Evolutionary conservation across 2,888 invertebrate genomes (phyloP).

Genomic region (Sphaeridia pumilis): DNA sequence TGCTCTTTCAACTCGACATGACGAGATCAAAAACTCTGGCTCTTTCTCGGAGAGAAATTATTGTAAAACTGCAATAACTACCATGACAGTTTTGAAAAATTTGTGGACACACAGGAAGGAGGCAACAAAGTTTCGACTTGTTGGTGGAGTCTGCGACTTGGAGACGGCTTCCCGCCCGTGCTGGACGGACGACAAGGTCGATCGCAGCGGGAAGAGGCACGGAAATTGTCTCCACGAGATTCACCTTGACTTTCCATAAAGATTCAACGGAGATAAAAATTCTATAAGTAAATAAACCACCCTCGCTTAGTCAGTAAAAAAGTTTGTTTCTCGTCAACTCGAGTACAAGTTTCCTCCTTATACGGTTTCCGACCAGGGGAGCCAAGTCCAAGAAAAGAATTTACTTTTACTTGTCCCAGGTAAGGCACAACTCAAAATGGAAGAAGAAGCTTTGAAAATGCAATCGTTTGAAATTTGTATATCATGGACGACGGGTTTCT

Average conservation of each 20-base stretch:
- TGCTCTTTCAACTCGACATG: constrained; percentile 2
- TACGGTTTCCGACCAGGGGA: constrained; percentile 15
- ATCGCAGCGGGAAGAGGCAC: constrained; percentile 16
- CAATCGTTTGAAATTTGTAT: too few relatives aligned
- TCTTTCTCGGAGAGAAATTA: too few relatives aligned
- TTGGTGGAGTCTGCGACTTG: too few relatives aligned
- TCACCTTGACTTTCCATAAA: constrained; percentile 17
- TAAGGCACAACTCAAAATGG: too few relatives aligned
- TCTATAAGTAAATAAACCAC: constrained; percentile 20
- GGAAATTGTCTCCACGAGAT: constrained; percentile 16
- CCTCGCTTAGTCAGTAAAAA: constrained; percentile 15
- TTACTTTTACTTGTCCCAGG: constrained; percentile 1
- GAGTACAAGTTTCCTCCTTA: constrained; percentile 11
- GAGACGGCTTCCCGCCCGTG: too few relatives aligned
- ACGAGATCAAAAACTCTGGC: too few relatives aligned
- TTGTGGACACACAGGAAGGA: too few relatives aligned
- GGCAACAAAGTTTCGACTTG: too few relatives aligned
- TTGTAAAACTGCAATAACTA: too few relatives aligned
- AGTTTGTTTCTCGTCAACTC: constrained; percentile 14
- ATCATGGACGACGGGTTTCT: too few relatives aligned
- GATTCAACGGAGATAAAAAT: constrained; percentile 16
- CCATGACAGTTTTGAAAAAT: too few relatives aligned
- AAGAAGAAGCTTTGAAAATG: too few relatives aligned
- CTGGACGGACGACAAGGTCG: constrained; percentile 16
- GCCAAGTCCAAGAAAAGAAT: constrained; percentile 12